Base-by-base conservation (phyloP, 2,113 vertebrate species). In the Nothocercus julius region DNA sequence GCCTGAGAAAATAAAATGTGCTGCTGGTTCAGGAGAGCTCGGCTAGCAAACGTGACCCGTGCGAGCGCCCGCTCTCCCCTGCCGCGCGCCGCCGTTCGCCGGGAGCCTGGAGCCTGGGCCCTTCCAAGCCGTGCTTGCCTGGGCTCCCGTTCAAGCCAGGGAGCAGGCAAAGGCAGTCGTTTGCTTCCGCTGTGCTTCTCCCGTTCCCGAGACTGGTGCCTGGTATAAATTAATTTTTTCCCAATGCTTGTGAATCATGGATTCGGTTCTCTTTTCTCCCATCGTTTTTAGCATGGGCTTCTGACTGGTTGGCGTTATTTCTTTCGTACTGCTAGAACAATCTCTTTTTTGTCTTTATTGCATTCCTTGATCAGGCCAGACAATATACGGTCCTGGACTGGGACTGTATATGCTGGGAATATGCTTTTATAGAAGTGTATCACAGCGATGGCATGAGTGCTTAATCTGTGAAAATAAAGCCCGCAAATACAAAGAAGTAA, bases 1-100 rank as follows among this genome's bases (percentile, higher is more conserved):
- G 54, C 32, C 9, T 19, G 12, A 47, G 34, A 14, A 49, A 69
- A 36, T 4, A 2, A 73, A 62, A 42, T 5, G 2, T 2, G 38
- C 6, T 36, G 0, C 40, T 36, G 19, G 32, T 19, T 66, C 44
- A 13, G 91, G 47, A 49, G 2, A 7, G 12, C 59, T 58, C 28
- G 21, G 11, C 51, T 72, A 44, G 54, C 40, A 21, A 42, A 40
- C 1, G 51, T 5, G 51, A 11, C 9, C 3, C 19, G 1, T 44
- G 3, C 0, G 3, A 1, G 30, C 1, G 0, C 25, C 85, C 38
- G 73, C 24, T 80, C n/a, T 34, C 47, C 5, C 30, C 42, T 11
- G 34, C 28, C 45, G 74, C 85, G 21, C 62, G 34, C n/a, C 67
- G 64, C 44, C 25, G 13, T 16, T 61, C 85, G 3, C 18, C 59